Evolutionary conservation across 2,113 vertebrate species (phyloP).

Genomic region (Nothocercus nigrocapillus): DNA sequence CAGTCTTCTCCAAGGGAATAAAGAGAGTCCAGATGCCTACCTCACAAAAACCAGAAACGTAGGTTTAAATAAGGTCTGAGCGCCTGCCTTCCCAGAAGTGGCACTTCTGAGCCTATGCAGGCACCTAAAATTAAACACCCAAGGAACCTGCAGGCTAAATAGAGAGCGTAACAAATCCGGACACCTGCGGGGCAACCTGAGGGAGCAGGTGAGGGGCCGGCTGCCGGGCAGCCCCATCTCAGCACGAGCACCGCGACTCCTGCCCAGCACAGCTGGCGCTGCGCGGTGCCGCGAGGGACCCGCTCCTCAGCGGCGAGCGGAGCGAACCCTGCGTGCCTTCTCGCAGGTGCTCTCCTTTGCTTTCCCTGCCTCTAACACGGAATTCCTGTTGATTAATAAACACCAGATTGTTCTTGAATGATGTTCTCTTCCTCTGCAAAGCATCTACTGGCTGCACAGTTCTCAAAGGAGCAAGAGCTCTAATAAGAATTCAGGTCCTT

Average conservation of each 20-base stretch:
- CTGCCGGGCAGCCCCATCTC: background rate
- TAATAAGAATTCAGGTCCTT: background rate
- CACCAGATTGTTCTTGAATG: conserved; percentile 65
- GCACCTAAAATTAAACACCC: background rate
- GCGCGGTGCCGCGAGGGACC: background rate
- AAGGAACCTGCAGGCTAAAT: background rate
- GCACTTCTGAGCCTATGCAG: background rate
- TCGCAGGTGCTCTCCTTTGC: conserved; percentile 44
- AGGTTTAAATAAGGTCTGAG: conserved; percentile 13
- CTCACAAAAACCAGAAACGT: background rate
- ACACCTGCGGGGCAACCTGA: background rate
- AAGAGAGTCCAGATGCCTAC: background rate
- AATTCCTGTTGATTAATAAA: conserved; percentile 63
- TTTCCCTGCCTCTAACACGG: background rate
- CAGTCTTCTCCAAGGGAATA: background rate
- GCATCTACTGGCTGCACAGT: conserved; percentile 17
- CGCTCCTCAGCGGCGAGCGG: background rate
- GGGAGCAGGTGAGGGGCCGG: background rate
- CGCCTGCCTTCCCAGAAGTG: conserved; percentile 3
- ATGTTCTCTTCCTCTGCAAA: conserved; percentile 46
- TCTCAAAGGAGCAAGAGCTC: background rate
- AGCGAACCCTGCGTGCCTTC: conserved; percentile 35
- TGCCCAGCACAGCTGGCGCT: conserved; percentile 18
- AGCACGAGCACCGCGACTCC: background rate
- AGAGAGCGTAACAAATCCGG: background rate